Evolutionary conservation across 2,113 vertebrate species (phyloP), one percentile per base, ranked within the genome.

Genomic region (Rhagologus leucostigma): DNA sequence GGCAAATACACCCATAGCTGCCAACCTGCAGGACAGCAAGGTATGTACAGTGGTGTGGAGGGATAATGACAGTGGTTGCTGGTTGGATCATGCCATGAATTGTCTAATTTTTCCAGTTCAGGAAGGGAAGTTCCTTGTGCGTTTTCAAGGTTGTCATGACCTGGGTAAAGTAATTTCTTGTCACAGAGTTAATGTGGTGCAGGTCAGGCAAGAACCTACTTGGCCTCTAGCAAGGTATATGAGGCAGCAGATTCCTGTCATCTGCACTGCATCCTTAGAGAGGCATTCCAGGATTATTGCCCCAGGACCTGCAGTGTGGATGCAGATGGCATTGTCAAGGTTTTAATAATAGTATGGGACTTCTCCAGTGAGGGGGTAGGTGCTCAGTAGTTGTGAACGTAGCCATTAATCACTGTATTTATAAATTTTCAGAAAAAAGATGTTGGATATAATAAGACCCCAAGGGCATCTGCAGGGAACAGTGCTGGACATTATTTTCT

Each of bases 401-500:
- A 93, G 44, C 18, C 87, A 87, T 83, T 92, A 90, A 74, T 47
- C 18, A 2, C 13, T 32, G 19, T 9, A 67, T 83, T 62, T 67
- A 50, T 42, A 55, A 13, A 67, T 93, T 68, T 87, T 81, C 52
- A 69, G n/a, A 26, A 82, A 59, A 78, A 91, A 96, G 6, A 32
- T 65, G 77, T 33, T 70, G 56, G 39, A 33, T 50, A 52, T 53
- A 85, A 41, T 69, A 56, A 89, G 75, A 67, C 33, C 42, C 26
- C 26, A 63, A 89, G 53, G 69, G 42, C 7, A 16, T 60, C 37
- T 46, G 19, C 68, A 19, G 16, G 64, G 52, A 91, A 42, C 8
- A 39, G 71, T 47, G 16, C 24, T 75, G 79, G 73, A 83, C 56
- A 23, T 84, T 84, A 88, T 94, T 94, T 90, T 60, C 41, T 87